Evolutionary conservation across 2,888 invertebrate species (phyloP), one percentile per base, ranked within the genome.

Genomic region (Drosophila planitibia): DNA sequence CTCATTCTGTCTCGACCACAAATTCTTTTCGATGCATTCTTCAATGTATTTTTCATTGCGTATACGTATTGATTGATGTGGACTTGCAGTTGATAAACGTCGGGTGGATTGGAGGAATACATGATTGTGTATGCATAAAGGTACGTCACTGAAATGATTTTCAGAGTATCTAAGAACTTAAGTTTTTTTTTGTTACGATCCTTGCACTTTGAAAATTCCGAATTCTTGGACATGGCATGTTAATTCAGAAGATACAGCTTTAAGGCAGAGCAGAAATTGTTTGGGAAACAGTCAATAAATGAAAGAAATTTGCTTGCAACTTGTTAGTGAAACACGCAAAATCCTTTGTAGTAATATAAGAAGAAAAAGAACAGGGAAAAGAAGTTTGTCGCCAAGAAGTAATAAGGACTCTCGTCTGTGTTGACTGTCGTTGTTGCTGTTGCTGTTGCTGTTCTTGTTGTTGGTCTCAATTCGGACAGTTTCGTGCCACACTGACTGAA

Each of bases 311-410:
- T 77, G 75, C 76, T 77, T 75, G 70, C 72, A 77, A 79, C 70
- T 79, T 90, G 79, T 76, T 74, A 73, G 72, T 71, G 78, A 69
- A 80, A 89, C 80, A 89, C 79, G 82, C 74, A 86, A 83, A 86
- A 83, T 85, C 74, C 82, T 74, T 62, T 74, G 63, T 41, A 63
- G 57, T 25, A 49, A 54, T 49, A 22, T 60, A 49, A 57, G 59
- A 49, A 41, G 49, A 19, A 49, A 19, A 52, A 69, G 71, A 85
- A 76, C 58, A 70, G 59, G 73, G 66, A 69, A 73, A 79, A 79
- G 65, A 74, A 84, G 82, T 70, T 86, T 80, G 91, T 87, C 91
- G 84, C 84, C 89, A 74, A 82, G 84, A 86, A 78, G 89, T 84
- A 83, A 90, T 84, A 83, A 86, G 89, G 71, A 81, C 79, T 71